Percentiles rank a stretch among this genome's conserved stretches.
Evolutionary conservation across 1,140 invertebrate genomes (phyloP).

Genomic region (Dolichoris vasculosae): DNA sequence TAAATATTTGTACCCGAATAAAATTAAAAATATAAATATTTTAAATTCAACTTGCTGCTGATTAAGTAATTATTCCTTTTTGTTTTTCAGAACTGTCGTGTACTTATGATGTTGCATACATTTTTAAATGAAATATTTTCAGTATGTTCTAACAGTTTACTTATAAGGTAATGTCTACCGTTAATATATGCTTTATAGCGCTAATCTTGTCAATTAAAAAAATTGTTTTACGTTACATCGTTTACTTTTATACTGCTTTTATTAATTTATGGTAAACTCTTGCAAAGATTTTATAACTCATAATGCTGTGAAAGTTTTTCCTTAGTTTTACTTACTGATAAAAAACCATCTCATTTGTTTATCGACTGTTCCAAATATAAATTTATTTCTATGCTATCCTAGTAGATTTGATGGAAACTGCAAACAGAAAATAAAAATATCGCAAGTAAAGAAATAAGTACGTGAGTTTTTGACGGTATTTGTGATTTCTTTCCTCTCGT

Average conservation of each 20-base stretch:
- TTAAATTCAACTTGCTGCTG: neutral
- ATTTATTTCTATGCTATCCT: neutral
- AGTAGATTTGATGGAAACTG: constrained; percentile 12
- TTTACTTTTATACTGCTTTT: no score
- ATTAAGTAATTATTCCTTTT: neutral
- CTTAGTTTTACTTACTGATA: neutral
- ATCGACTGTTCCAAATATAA: constrained; percentile 1
- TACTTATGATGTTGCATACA: no score
- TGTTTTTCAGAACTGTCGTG: neutral
- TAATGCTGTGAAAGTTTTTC: neutral
- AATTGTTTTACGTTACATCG: no score
- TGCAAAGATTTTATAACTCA: neutral
- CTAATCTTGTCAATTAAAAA: no score
- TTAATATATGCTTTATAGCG: no score
- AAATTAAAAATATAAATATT: neutral
- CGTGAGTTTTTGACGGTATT: neutral
- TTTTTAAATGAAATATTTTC: no score
- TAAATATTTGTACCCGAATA: neutral
- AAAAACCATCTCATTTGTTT: constrained; percentile 6
- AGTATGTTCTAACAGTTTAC: no score
- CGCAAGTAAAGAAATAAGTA: neutral
- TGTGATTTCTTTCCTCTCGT: constrained; percentile 5
- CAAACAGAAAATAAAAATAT: constrained; percentile 20
- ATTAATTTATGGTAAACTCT: no score
- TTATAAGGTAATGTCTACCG: no score